Conservation (phyloP, 2,113 vertebrate genomes). For the Todiramphus chloris region DNA sequence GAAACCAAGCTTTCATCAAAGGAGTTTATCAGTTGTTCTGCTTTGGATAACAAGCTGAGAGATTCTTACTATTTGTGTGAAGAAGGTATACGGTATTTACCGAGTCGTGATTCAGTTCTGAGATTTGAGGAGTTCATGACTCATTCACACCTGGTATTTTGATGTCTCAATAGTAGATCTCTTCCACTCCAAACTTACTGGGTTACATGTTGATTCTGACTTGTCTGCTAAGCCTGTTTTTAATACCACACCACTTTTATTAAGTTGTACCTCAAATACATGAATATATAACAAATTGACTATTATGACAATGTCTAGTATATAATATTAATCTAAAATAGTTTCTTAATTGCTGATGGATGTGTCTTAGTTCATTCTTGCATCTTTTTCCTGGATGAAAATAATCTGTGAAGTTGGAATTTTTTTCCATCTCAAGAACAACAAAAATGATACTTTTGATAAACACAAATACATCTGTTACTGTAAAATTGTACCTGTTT, state of each 20-base stretch:
- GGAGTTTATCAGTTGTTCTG: not conserved
- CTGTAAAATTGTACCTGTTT: not conserved
- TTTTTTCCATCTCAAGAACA: not conserved
- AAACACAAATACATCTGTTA: not conserved
- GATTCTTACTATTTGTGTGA: not conserved
- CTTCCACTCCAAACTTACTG: not conserved
- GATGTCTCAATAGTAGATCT: not conserved
- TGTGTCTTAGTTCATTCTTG: not conserved
- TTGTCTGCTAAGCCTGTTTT: not conserved
- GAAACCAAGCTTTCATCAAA: not conserved
- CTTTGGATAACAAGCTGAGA: not conserved
- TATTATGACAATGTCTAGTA: not conserved
- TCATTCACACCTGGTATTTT: constrained; percentile 27
- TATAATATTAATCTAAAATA: not conserved
- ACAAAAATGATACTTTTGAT: not conserved
- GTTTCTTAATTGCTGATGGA: not conserved
- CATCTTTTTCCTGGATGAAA: not conserved
- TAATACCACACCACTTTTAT: not conserved
- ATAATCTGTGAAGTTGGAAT: not conserved
- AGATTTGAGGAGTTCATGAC: not conserved
- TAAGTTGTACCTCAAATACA: not conserved
- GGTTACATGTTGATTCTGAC: not conserved
- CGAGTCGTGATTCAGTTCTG: not conserved
- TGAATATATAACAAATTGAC: not conserved
- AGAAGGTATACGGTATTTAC: not conserved